Evolutionary conservation across 2,888 invertebrate genomes (phyloP), one percentile per base, ranked within the genome.

Genomic region (Cephus sareptanus): DNA sequence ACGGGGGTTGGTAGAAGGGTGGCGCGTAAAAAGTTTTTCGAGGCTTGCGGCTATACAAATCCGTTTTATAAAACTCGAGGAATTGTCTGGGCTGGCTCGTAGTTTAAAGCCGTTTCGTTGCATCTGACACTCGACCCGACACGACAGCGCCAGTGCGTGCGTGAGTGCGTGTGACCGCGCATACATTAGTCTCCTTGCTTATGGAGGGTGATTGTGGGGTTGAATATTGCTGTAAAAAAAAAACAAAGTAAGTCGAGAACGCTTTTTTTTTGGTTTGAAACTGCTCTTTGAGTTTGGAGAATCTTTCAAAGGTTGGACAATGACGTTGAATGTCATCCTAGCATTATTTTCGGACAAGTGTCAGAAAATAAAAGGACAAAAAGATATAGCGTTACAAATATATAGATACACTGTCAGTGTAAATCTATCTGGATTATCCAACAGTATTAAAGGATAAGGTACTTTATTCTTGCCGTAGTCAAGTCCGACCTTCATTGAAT

Each of bases 121-220:
- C 33, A 34, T 37, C 11, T 74, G 74, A 35, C 74, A 34, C 74
- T 74, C 30, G 35, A 74, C 11, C 15, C 23, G 74, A 56, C 23
- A 56, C 23, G 56, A 23, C 56, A 56, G 56, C 23, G 23, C 37
- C 74, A 35, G 73, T 37, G 73, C 73, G 40, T n/a, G 33, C 56
- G 40, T 34, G 34, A n/a, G 31, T 34, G 35, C 73, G 77, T 77
- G 77, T 77, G 77, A 74, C 77, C 71, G 73, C 40, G 77, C 77
- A 77, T 77, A 73, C 74, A 71, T 77, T 77, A 77, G 12, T 15
- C n/a, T 15, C n/a, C 31, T 74, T 56, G 34, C 77, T 31, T 34
- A 34, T 23, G 23, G 74, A 68, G 75, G 75, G 75, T 75, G 74
- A 74, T 74, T 74, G 34, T 11, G 35, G 35, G 74, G 9, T 13